A percentile compares a stretch with the other conserved stretches of the same genome.
phyloP scores from a whole-genome alignment of 1,140 invertebrate species.

The Papilio polyxenes region DNA sequence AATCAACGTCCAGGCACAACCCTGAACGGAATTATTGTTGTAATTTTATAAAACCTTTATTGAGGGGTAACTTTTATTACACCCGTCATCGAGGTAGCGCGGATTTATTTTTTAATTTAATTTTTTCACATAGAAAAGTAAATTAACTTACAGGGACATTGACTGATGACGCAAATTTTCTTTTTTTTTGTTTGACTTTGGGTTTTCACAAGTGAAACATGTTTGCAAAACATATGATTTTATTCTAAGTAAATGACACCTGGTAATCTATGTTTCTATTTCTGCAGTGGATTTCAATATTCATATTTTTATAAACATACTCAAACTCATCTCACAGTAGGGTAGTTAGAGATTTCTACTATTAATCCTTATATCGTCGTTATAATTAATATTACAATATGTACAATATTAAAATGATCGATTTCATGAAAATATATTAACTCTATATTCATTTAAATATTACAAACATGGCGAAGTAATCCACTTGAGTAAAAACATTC shows the following conservation, averaged over 20 bases:
- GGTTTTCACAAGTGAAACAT: too few relatives aligned
- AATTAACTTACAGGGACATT: neutral
- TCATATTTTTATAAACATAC: too few relatives aligned
- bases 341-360: too few relatives aligned
- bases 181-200: neutral
- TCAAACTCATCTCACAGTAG: too few relatives aligned
- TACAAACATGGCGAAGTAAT: neutral
- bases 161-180: neutral
- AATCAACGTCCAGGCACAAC: slow-evolving; percentile 51
- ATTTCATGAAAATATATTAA: neutral
- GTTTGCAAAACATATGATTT: too few relatives aligned
- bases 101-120: slow-evolving; percentile 22
- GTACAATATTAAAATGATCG: neutral
- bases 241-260: too few relatives aligned
- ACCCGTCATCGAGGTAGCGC: neutral
- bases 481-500: neutral
- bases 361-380: too few relatives aligned
- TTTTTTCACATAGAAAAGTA: slow-evolving; percentile 23
- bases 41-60: slow-evolving; percentile 52
- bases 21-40: slow-evolving; percentile 45
- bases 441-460: neutral
- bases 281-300: too few relatives aligned
- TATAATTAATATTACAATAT: too few relatives aligned
- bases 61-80: slow-evolving; percentile 42
- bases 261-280: too few relatives aligned